A percentile compares a stretch with the other conserved stretches of the same genome.
phyloP scores from a whole-genome alignment of 1,140 invertebrate genomes.

The Drosophila varians region DNA sequence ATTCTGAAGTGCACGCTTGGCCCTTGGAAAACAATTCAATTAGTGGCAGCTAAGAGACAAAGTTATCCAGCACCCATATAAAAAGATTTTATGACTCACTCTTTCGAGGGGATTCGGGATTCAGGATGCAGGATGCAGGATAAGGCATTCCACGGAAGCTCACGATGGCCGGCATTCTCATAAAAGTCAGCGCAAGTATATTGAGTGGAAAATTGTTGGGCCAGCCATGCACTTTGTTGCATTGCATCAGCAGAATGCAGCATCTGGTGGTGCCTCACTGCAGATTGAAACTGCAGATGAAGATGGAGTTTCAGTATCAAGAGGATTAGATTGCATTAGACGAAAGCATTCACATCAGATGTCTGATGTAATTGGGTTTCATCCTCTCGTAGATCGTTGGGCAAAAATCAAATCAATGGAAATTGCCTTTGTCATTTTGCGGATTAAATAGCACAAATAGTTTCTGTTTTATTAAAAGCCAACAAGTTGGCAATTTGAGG shows the following conservation, averaged over 20 bases:
- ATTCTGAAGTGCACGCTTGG: constrained; percentile 18
- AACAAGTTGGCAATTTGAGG: constrained; percentile 24
- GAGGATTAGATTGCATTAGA: constrained; percentile 47
- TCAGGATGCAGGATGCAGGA: constrained; percentile 10
- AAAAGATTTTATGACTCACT: constrained; percentile 64
- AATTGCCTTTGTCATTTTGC: constrained; percentile 18
- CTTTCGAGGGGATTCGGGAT: constrained; percentile 2
- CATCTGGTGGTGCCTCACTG: not conserved
- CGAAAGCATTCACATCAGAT: constrained; percentile 22
- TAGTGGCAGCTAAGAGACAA: constrained; percentile 49
- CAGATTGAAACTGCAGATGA: not conserved
- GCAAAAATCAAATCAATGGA: constrained; percentile 28
- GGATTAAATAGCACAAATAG: constrained; percentile 24
- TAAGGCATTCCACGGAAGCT: constrained; percentile 11
- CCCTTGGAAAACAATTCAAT: constrained; percentile 58
- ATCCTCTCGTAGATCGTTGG: not conserved
- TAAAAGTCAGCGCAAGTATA: constrained; percentile 58
- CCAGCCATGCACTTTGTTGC: constrained; percentile 49
- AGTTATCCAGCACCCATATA: constrained; percentile 51
- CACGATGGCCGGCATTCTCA: constrained; percentile 19
- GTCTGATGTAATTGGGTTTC: constrained; percentile 15
- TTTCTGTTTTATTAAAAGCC: constrained; percentile 1
- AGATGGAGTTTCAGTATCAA: not conserved
- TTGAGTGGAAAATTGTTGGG: constrained; percentile 65
- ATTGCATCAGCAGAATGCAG: constrained; percentile 21